Evolutionary conservation across 2,888 invertebrate genomes (phyloP).

Genomic region (Idaea dimidiata): DNA sequence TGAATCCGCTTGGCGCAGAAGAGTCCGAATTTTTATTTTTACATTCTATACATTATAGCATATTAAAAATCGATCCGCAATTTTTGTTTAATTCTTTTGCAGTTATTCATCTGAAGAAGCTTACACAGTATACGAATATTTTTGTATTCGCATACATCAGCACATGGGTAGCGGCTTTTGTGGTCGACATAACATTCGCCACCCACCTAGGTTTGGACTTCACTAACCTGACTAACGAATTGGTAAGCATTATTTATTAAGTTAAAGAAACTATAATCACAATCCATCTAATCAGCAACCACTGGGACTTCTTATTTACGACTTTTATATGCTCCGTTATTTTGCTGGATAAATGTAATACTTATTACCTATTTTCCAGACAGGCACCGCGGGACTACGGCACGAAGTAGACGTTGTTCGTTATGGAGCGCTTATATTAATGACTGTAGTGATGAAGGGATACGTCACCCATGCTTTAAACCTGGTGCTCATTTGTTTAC

Average conservation of each 20-base stretch:
- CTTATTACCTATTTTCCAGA: background rate
- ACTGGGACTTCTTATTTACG: no score
- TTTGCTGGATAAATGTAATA: no score
- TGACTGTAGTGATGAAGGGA: constrained; percentile 53
- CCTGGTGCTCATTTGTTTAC: constrained; percentile 40
- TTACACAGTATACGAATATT: constrained; percentile 31
- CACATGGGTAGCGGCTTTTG: constrained; percentile 38
- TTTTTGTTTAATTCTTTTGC: constrained; percentile 19
- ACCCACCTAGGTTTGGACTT: constrained; percentile 55
- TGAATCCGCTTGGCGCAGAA: no score
- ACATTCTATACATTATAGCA: background rate
- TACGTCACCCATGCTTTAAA: constrained; percentile 44
- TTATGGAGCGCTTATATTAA: constrained; percentile 47
- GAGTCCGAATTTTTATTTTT: no score
- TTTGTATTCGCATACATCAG: constrained; percentile 41
- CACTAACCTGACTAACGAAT: constrained; percentile 26
- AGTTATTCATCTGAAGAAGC: constrained; percentile 37
- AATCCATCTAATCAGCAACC: no score
- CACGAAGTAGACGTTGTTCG: constrained; percentile 44
- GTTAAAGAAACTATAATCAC: background rate
- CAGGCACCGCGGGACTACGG: background rate
- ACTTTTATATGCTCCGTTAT: no score
- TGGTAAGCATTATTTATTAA: constrained; percentile 40
- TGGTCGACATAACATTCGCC: constrained; percentile 51
- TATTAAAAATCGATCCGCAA: background rate